Evolutionary conservation across 2,113 vertebrate genomes (phyloP).

Genomic region (Sminthopsis crassicaudata): DNA sequence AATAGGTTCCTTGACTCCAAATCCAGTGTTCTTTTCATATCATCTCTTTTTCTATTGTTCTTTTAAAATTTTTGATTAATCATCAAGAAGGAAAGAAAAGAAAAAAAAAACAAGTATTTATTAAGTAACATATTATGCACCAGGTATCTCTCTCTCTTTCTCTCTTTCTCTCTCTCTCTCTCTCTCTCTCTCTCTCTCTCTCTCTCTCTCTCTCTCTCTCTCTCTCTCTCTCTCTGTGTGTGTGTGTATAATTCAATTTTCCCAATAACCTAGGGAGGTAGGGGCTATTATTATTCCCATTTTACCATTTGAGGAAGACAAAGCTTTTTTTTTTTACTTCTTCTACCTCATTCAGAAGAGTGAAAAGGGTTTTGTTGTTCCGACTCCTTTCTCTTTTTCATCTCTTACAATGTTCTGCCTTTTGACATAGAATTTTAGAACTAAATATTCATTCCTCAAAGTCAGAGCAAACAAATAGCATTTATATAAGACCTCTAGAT

Average conservation of each 20-base stretch:
- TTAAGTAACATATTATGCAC: no score
- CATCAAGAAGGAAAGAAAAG: neutral
- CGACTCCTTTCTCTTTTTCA: neutral
- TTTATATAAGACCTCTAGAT: neutral
- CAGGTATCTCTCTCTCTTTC: no score
- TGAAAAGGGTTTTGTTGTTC: neutral
- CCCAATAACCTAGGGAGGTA: no score
- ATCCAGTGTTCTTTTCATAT: neutral
- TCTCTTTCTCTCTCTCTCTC: no score
- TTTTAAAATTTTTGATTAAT: neutral
- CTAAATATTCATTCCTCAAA: neutral
- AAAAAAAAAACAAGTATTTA: no score
- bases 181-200: no score
- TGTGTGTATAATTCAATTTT: no score
- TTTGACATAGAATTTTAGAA: neutral
- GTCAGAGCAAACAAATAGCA: neutral
- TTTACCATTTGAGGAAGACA: no score
- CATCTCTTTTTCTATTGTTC: neutral
- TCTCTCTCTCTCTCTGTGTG: no score
- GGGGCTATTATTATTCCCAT: no score
- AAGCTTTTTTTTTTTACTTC: neutral
- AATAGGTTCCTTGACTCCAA: neutral
- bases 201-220: no score
- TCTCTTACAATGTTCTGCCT: neutral
- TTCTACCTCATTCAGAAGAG: neutral